Evolutionary conservation across 1,140 invertebrate species (phyloP).

Genomic region (Popillia japonica): DNA sequence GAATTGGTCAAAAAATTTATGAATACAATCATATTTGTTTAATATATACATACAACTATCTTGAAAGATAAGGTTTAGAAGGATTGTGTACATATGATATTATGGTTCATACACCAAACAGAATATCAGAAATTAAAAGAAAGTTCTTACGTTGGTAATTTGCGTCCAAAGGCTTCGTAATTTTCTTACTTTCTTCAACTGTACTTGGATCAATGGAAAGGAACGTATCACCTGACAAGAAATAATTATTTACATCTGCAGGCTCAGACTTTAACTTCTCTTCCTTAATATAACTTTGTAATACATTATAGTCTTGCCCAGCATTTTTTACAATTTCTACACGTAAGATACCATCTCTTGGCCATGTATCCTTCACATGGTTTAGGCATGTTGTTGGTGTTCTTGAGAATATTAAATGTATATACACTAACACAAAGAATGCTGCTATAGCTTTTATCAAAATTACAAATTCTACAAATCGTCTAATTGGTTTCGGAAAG

Average conservation of each 20-base stretch:
- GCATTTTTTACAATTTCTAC: slow-evolving; percentile 92
- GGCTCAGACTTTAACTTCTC: slow-evolving; percentile 72
- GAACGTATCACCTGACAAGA: slow-evolving; percentile 75
- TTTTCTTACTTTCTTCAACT: slow-evolving; percentile 61
- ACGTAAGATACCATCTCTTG: slow-evolving; percentile 91
- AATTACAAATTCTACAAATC: slow-evolving; percentile 91
- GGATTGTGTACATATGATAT: too few species aligned
- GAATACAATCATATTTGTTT: too few species aligned
- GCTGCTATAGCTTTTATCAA: slow-evolving; percentile 89
- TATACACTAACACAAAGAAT: slow-evolving; percentile 92
- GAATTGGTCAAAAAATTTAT: too few species aligned
- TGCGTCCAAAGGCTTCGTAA: slow-evolving; percentile 56
- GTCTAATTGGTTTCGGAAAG: slow-evolving; percentile 84
- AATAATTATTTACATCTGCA: slow-evolving; percentile 70
- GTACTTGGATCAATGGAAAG: slow-evolving; percentile 76
- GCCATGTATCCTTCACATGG: slow-evolving; percentile 90
- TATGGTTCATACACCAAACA: too few species aligned
- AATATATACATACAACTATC: too few species aligned
- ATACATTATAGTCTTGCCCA: slow-evolving; percentile 76
- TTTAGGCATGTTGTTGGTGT: slow-evolving; percentile 93
- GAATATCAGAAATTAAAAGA: background rate
- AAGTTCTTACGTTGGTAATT: slow-evolving; percentile 37
- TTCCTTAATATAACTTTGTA: slow-evolving; percentile 84
- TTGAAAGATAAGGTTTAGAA: too few species aligned
- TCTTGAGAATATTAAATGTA: slow-evolving; percentile 93